These are phyloP conservation scores for Hypsopygia costalis DNA, from an alignment of 2,888 invertebrate species.

Conservation along the genomic window DNA sequence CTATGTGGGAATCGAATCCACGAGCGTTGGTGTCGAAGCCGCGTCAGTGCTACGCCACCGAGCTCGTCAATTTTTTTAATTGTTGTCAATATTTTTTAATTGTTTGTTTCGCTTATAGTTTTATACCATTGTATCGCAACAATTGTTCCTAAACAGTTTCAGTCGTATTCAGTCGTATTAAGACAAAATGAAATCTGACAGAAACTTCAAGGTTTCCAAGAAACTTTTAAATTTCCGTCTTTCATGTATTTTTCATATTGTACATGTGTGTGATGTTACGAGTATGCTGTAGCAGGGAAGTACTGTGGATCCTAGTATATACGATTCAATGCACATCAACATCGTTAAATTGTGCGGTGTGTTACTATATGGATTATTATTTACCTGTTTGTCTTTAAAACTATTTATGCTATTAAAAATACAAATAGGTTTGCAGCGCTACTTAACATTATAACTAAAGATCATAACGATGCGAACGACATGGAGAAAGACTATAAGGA, in stretches of 20 bases:
- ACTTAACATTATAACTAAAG: conserved; percentile 41
- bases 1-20: too few species aligned
- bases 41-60: too few species aligned
- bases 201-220: conserved; percentile 43
- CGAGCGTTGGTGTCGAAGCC: too few species aligned
- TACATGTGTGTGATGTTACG: conserved; percentile 29
- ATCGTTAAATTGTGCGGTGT: conserved; percentile 49
- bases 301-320: conserved; percentile 50
- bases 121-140: too few species aligned
- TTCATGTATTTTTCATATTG: conserved; percentile 38
- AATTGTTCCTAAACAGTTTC: too few species aligned
- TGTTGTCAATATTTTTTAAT: too few species aligned
- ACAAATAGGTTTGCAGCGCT: conserved; percentile 37
- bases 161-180: too few species aligned
- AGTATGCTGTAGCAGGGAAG: conserved; percentile 30
- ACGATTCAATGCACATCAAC: conserved; percentile 43
- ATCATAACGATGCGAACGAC: conserved; percentile 44
- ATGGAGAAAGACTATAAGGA: conserved; percentile 42
- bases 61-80: too few species aligned
- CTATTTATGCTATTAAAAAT: conserved; percentile 40
- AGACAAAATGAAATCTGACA: too few species aligned
- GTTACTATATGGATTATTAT: conserved; percentile 43
- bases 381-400: conserved; percentile 52
- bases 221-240: conserved; percentile 46
- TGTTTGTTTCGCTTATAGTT: too few species aligned